Evolutionary conservation across 2,113 vertebrate genomes (phyloP), one percentile per base, ranked within the genome.

Genomic region (Azemiops feae): DNA sequence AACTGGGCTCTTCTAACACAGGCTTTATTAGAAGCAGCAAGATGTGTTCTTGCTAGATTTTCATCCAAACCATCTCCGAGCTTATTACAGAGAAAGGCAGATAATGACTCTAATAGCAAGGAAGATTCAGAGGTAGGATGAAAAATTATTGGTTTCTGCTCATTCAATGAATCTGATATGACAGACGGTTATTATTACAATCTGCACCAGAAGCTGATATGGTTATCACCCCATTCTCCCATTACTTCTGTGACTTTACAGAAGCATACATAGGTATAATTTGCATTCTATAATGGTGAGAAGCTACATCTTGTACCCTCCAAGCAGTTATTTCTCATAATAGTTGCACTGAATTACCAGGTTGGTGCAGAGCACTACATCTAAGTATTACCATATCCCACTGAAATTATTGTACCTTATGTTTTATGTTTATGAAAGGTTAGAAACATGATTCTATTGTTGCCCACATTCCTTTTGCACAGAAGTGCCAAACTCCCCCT

Each of bases 241-340:
- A 57, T 91, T 88, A 81, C 86, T 30, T 91, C 52, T 91, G 7
- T 89, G 87, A 22, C 54, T 93, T 91, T 91, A 85, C 52, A 23
- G 55, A 69, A 81, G 25, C 85, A 60, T 89, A 52, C 43, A 53
- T 34, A 11, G 88, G 69, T 94, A 8, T 23, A 92, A 94, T 90
- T n/a, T 91, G 91, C 12, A 94, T 94, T 95, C 96, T 53, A 81
- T 89, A 94, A 92, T 34, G 92, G 22, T 14, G 92, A 90, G 87
- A 95, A 93, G 58, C 22, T 86, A 91, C 34, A 89, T 43, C 81
- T 11, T 90, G 94, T 93, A 93, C 91, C 93, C 58, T 95, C 52
- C 85, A 87, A 92, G 86, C 69, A 93, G 92, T 47, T 93, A 87
- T 27, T 94, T 89, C 16, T n/a, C 34, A 89, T 43, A 25, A 52